Evolutionary conservation across 2,797 vertebrate species (phyloP).

Genomic region (Malacoctenus gilli): DNA sequence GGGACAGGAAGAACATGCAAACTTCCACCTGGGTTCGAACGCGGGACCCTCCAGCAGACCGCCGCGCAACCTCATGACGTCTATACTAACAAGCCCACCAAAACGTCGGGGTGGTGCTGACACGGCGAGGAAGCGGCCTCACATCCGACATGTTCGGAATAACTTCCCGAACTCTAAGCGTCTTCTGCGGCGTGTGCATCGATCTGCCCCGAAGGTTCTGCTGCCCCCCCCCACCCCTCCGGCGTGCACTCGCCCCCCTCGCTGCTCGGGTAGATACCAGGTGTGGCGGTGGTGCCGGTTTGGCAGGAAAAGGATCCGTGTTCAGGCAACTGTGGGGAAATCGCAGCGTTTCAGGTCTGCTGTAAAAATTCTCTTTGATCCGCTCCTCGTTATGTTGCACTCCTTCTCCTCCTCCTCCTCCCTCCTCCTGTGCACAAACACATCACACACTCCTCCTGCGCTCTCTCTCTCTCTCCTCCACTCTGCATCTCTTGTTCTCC

Average conservation of each 20-base stretch:
- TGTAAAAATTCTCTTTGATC: conserved; percentile 60
- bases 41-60: too few species aligned
- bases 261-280: conserved; percentile 32
- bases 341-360: conserved; percentile 29
- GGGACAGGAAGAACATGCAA: too few species aligned
- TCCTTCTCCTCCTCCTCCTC: conserved; percentile 1
- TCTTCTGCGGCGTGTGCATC: conserved; percentile 22
- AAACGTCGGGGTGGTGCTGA: conserved; percentile 13
- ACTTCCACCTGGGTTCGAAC: too few species aligned
- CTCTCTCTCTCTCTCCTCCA: conserved; percentile 7
- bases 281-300: conserved; percentile 28
- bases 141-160: conserved; percentile 1
- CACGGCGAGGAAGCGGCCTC: background rate
- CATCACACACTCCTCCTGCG: conserved; percentile 11
- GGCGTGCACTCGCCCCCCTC: conserved; percentile 8
- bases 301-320: conserved; percentile 22
- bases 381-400: conserved; percentile 21
- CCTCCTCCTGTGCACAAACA: conserved; percentile 21
- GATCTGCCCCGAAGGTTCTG: conserved; percentile 28
- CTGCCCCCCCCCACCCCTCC: conserved; percentile 2
- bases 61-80: too few species aligned
- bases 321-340: conserved; percentile 32
- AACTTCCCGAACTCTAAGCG: conserved; percentile 8
- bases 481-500: conserved; percentile 27
- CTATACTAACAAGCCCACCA: background rate